Percentiles rank a stretch among this genome's conserved stretches.
Conservation (phyloP, 2,797 vertebrate genomes). For the Sandelia bainsii region DNA sequence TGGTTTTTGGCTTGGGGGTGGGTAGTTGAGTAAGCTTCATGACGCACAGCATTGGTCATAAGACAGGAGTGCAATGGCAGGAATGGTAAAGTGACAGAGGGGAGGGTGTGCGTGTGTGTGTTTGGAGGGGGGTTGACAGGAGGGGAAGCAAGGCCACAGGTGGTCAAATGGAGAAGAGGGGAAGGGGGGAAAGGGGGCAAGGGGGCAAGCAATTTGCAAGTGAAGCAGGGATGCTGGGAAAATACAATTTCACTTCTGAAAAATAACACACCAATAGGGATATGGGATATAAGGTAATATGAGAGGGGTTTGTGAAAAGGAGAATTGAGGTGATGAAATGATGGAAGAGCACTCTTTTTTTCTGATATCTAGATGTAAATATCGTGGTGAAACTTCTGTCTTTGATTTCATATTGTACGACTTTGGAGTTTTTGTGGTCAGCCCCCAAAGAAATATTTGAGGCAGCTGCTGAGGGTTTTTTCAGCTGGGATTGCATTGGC, state of each 20-base stretch:
- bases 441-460: conserved; percentile 29
- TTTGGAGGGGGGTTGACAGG: conserved; percentile 46
- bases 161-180: conserved; percentile 56
- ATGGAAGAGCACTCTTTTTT: background rate
- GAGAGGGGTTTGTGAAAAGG: background rate
- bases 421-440: conserved; percentile 16
- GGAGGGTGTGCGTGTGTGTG: conserved; percentile 18
- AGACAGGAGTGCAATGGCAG: conserved; percentile 63
- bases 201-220: conserved; percentile 1
- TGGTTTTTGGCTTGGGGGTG: conserved; percentile 26
- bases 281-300: conserved; percentile 19
- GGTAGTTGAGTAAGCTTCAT: conserved; percentile 52
- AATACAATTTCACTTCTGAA: conserved; percentile 33
- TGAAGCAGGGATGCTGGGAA: conserved; percentile 10
- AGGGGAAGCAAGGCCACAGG: conserved; percentile 69
- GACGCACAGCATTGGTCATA: conserved; percentile 61
- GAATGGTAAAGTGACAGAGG: conserved; percentile 54
- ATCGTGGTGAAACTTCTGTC: conserved; percentile 1
- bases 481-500: background rate
- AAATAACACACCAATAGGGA: conserved; percentile 21
- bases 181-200: too few species aligned
- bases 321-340: conserved; percentile 8
- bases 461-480: conserved; percentile 14
- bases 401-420: conserved; percentile 30
- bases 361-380: conserved; percentile 8